Conservation (phyloP, 2,888 invertebrate species). For the Acanthoscelides obtectus region DNA sequence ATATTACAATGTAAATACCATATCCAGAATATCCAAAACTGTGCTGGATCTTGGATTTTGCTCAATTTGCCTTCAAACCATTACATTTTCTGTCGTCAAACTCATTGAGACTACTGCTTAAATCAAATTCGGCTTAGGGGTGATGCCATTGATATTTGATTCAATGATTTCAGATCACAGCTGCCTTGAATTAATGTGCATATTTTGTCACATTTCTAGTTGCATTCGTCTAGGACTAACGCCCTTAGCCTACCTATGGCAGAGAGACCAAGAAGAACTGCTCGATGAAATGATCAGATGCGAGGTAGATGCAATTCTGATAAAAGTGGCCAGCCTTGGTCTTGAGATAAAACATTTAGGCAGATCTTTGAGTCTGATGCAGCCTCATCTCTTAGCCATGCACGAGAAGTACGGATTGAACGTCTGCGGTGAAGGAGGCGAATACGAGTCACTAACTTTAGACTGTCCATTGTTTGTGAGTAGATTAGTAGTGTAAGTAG, state of each 20-base stretch:
- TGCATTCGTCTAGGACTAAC: slow-evolving; percentile 86
- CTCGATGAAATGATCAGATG: slow-evolving; percentile 95
- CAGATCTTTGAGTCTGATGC: slow-evolving; percentile 76
- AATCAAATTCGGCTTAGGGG: too few relatives aligned
- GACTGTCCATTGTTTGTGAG: slow-evolving; percentile 95
- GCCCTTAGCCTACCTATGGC: slow-evolving; percentile 93
- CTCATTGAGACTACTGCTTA: too few relatives aligned
- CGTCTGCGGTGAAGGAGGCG: slow-evolving; percentile 98
- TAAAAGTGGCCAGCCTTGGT: slow-evolving; percentile 93
- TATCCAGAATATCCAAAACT: too few relatives aligned
- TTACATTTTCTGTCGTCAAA: too few relatives aligned
- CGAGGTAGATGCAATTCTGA: slow-evolving; percentile 88
- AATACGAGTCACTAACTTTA: slow-evolving; percentile 96
- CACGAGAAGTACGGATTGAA: slow-evolving; percentile 91
- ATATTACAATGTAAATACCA: too few relatives aligned
- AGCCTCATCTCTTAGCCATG: slow-evolving; percentile 83
- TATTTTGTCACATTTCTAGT: slow-evolving; percentile 55
- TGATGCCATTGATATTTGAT: too few relatives aligned
- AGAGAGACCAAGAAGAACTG: slow-evolving; percentile 88
- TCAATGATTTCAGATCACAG: too few relatives aligned
- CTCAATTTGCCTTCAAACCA: too few relatives aligned
- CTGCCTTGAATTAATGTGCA: too few relatives aligned
- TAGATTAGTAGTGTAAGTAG: slow-evolving; percentile 81
- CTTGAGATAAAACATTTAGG: slow-evolving; percentile 88
- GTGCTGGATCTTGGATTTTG: too few relatives aligned